These are phyloP conservation scores for Erebia palarica DNA, from an alignment of 2,888 invertebrate species.

Conservation along the genomic window DNA sequence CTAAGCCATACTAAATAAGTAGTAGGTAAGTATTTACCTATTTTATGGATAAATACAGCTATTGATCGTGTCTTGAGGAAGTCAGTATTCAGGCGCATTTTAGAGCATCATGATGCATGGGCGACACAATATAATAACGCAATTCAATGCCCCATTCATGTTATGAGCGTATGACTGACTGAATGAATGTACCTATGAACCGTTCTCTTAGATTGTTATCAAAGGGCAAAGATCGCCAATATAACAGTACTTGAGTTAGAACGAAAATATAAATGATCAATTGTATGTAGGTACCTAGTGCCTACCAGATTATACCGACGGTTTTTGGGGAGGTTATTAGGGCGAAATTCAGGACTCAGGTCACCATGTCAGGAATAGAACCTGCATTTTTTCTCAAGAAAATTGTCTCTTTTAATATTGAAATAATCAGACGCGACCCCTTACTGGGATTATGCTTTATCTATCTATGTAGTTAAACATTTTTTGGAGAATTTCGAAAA, in stretches of 20 bases:
- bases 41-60: too few species aligned
- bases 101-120: slow-evolving; percentile 15
- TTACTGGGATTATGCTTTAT: too few species aligned
- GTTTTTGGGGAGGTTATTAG: too few species aligned
- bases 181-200: slow-evolving; percentile 12
- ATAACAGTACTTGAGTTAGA: background rate
- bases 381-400: too few species aligned
- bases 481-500: too few species aligned
- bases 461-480: too few species aligned
- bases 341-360: too few species aligned
- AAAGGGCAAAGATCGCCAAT: slow-evolving; percentile 3
- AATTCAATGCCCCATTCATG: slow-evolving; percentile 12
- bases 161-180: slow-evolving; percentile 1
- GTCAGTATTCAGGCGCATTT: background rate
- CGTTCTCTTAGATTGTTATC: background rate
- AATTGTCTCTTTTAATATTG: too few species aligned
- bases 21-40: too few species aligned
- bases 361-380: too few species aligned
- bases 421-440: too few species aligned
- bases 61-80: slow-evolving; percentile 4
- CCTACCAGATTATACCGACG: background rate
- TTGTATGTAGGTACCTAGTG: background rate
- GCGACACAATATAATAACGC: slow-evolving; percentile 3
- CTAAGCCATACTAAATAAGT: too few species aligned
- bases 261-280: background rate